Evolutionary conservation across 2,888 invertebrate genomes (phyloP), one percentile per base, ranked within the genome.

Genomic region (Clepsis dumicolana): DNA sequence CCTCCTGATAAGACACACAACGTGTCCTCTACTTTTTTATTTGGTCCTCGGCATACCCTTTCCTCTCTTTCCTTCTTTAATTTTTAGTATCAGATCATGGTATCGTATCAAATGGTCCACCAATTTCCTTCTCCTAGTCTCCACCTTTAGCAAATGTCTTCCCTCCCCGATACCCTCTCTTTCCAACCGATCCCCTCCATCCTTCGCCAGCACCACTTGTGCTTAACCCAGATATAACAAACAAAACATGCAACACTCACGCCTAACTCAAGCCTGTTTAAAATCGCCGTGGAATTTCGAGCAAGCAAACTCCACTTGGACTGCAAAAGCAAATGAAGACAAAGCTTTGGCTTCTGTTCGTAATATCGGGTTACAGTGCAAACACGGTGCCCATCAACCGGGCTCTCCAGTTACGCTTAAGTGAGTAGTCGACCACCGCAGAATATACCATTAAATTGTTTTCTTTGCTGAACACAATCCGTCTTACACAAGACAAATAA

Each of bases 391-490:
- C 90, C 91, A 88, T 89, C 90, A 84, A 86, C 81, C 85, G 77
- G 73, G 73, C 77, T 87, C 86, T 84, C 81, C 71, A 82, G 88
- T 93, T 91, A 89, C 93, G 85, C 80, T 87, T 93, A 91, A 92
- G 92, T 93, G 92, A 91, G 85, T 84, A 78, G 84, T 87, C 85
- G 88, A 86, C 91, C 91, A 91, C 89, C 87, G 84, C 85, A 77
- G 82, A 80, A 86, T 88, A 85, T 87, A 88, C 87, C 89, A 91
- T 91, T 89, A 91, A 89, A 91, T 86, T 87, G 88, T 90, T 91
- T 88, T 90, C 91, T 87, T 91, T 88, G 88, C 88, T 82, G 82
- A 87, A 85, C 80, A 73, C 80, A 75, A 82, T 82, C 78, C 76
- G 76, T 81, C 82, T 85, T 82, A 77, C 79, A 74, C 77, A 80